Percentiles rank a stretch among this genome's conserved stretches.
Evolutionary conservation across 2,113 vertebrate genomes (phyloP).

Genomic region (Lynx canadensis): DNA sequence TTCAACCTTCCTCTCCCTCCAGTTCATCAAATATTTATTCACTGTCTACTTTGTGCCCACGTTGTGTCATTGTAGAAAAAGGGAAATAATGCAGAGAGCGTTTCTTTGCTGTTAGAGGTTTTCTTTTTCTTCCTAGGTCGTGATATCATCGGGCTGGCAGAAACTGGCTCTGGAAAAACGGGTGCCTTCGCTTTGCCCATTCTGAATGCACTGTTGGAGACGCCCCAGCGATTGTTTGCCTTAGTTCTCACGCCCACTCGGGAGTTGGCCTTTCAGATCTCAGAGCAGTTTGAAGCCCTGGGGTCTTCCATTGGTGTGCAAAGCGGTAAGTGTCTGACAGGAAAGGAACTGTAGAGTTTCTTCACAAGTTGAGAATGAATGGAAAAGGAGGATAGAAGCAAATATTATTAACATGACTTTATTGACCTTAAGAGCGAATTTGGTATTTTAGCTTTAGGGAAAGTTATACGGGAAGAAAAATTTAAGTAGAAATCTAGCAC

Average conservation of each 20-base stretch:
- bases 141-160: conserved; percentile 96
- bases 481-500: neutral
- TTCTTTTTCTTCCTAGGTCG: conserved; percentile 84
- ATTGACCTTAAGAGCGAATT: neutral
- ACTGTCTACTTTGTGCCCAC: neutral
- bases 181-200: conserved; percentile 97
- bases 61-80: neutral
- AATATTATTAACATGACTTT: neutral
- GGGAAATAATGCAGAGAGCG: neutral
- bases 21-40: neutral
- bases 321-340: conserved; percentile 86
- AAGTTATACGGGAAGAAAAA: neutral
- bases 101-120: neutral
- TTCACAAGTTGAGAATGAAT: neutral
- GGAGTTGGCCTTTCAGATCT: conserved; percentile 97
- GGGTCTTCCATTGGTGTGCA: conserved; percentile 98
- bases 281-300: conserved; percentile 98
- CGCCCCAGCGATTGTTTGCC: conserved; percentile 94
- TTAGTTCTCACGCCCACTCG: conserved; percentile 97
- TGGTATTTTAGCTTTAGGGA: neutral
- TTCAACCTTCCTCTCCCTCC: neutral
- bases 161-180: conserved; percentile 98
- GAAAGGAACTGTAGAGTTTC: neutral
- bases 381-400: neutral
- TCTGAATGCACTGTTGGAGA: conserved; percentile 93